phyloP scores from a whole-genome alignment of 2,888 invertebrate genomes.

The Lymantria dispar region DNA sequence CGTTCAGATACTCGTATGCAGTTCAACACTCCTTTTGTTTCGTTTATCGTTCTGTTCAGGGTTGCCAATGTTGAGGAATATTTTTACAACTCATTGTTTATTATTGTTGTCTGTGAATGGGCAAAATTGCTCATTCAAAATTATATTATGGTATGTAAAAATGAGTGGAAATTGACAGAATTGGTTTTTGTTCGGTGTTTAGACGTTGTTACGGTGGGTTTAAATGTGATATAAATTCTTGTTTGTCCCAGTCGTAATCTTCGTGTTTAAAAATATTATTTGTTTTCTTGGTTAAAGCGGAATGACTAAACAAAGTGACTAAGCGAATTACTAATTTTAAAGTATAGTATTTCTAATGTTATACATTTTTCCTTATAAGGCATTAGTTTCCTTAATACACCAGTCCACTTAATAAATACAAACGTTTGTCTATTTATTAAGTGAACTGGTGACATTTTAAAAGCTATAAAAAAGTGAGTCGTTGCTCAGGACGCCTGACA shows the following conservation, averaged over 20 bases:
- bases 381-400: too few relatives aligned
- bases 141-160: not conserved
- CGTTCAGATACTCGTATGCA: constrained; percentile 30
- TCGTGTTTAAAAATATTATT: not conserved
- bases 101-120: constrained; percentile 25
- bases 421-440: too few relatives aligned
- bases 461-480: too few relatives aligned
- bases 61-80: constrained; percentile 30
- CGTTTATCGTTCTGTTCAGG: constrained; percentile 32
- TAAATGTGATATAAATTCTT: not conserved
- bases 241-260: not conserved
- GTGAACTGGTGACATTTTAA: too few relatives aligned
- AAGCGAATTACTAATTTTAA: not conserved
- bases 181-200: not conserved
- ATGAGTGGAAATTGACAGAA: not conserved
- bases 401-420: too few relatives aligned
- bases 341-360: too few relatives aligned
- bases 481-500: too few relatives aligned
- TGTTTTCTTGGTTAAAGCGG: not conserved
- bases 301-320: not conserved
- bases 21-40: constrained; percentile 34
- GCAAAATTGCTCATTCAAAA: constrained; percentile 9
- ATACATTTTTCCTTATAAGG: too few relatives aligned
- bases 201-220: not conserved
- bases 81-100: constrained; percentile 34